Base-by-base conservation (phyloP, 1,140 invertebrate species). In the Coboldia fuscipes region DNA sequence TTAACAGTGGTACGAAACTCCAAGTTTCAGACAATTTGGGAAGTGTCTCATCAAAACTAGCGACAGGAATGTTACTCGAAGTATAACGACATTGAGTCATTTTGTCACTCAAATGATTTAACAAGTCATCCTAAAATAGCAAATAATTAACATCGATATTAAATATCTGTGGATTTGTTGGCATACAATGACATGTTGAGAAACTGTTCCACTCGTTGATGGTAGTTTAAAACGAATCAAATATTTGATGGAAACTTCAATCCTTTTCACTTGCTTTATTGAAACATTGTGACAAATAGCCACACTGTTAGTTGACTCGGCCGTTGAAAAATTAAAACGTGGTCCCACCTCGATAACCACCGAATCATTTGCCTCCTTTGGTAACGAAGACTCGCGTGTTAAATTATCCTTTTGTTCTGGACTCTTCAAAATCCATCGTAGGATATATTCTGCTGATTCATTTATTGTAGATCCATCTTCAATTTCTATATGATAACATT, bases 241-340 rank as follows among this genome's bases (percentile, higher is more conserved):
- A 53, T 92, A 94, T 37, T 84, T 66, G 3, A 63, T 72, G 0
- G 83, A 81, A 14, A 66, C 57, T 65, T 97, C 90, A 33, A 97
- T 58, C 33, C 89, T 66, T 2, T 55, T 63, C 2, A 94, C 61
- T 52, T 72, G 64, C 17, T 56, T 52, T 5, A 93, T 52, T 6
- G 79, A 73, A 32, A 90, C 65, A 39, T 83, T 78, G 40, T 75
- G 66, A 53, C 83, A 92, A 41, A 97, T 93, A 19, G 88, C 86
- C 3, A 94, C 81, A 32, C 85, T 83, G 60, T 97, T 96, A 39
- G 83, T 92, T 2, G 86, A 94, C 48, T 86, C 86, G 1, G 89
- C 72, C 24, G 89, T 93, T 8, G 83, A 90, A 54, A 93, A 93
- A 57, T 89, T 93, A 21, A 48, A 78, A 63, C 75, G 72, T 23